Percentiles rank a stretch among this genome's conserved stretches.
phyloP scores from a whole-genome alignment of 2,888 invertebrate genomes.

The Drosophila algonquin region DNA sequence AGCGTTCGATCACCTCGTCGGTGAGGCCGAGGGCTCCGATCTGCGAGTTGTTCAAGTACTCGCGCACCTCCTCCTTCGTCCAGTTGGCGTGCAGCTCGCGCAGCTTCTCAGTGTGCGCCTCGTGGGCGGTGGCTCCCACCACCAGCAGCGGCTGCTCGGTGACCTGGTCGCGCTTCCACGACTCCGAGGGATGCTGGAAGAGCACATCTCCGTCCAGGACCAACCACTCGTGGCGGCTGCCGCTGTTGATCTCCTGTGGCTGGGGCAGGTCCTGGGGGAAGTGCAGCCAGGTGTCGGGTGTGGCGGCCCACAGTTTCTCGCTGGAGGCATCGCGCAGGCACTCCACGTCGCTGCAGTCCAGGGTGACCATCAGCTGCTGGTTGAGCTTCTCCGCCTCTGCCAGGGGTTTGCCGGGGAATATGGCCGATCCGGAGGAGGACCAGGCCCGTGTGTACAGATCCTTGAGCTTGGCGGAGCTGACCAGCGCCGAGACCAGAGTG shows the following conservation, averaged over 20 bases:
- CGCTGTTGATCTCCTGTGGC: conserved; percentile 85
- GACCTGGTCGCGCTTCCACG: conserved; percentile 85
- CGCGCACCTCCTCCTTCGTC: conserved; percentile 87
- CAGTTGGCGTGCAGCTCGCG: conserved; percentile 87
- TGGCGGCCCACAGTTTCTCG: conserved; percentile 87
- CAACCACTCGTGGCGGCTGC: conserved; percentile 89
- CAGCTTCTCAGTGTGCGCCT: conserved; percentile 87
- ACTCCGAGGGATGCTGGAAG: conserved; percentile 87
- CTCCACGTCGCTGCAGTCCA: conserved; percentile 86
- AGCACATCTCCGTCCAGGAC: conserved; percentile 90
- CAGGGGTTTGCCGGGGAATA: conserved; percentile 88
- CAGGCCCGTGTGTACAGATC: conserved; percentile 90
- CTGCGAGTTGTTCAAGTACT: conserved; percentile 85
- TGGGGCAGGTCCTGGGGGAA: conserved; percentile 86
- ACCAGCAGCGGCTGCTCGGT: conserved; percentile 85
- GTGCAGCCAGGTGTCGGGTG: conserved; percentile 90
- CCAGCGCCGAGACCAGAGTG: conserved; percentile 91
- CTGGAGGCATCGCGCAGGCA: conserved; percentile 86
- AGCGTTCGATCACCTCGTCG: conserved; percentile 87
- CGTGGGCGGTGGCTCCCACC: conserved; percentile 90
- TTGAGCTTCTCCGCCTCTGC: conserved; percentile 87
- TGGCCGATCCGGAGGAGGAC: conserved; percentile 91
- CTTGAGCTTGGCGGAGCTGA: conserved; percentile 86
- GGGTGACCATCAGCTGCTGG: conserved; percentile 86
- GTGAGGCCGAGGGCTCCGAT: conserved; percentile 88